Evolutionary conservation across 2,797 vertebrate species (phyloP).

Genomic region (Sebastes aleutianus): DNA sequence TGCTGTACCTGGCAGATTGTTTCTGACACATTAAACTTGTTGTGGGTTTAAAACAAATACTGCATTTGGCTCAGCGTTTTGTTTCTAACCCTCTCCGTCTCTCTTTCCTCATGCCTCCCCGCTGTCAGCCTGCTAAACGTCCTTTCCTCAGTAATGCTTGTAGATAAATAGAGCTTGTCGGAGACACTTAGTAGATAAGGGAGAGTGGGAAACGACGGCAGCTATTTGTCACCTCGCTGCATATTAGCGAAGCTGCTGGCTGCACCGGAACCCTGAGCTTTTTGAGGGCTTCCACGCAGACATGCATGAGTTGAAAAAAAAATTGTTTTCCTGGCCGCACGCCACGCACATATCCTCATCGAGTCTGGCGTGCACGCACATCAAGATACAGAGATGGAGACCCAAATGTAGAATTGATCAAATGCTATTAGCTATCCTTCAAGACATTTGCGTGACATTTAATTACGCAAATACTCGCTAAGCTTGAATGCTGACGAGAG

Average conservation of each 20-base stretch:
- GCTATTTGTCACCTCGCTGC: conserved; percentile 43
- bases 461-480: conserved; percentile 40
- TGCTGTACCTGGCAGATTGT: conserved; percentile 19
- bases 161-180: conserved; percentile 2
- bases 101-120: not conserved
- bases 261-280: not conserved
- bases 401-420: conserved; percentile 28
- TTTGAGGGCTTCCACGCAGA: not conserved
- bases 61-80: conserved; percentile 13
- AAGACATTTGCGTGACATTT: conserved; percentile 64
- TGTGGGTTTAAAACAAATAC: conserved; percentile 36
- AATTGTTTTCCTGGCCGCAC: not conserved
- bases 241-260: not conserved
- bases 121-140: conserved; percentile 42
- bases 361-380: not conserved
- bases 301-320: not conserved
- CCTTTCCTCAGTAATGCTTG: conserved; percentile 39
- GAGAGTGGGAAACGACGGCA: conserved; percentile 18
- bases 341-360: not conserved
- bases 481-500: conserved; percentile 41
- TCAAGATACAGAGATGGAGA: conserved; percentile 33
- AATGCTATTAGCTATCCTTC: conserved; percentile 55
- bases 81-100: not conserved
- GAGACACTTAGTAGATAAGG: conserved; percentile 43
- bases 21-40: conserved; percentile 3